Evolutionary conservation across 2,113 vertebrate genomes (phyloP).

Genomic region (human): GRCh38 chr1:46437001-46437500

Average conservation of each 20-base stretch:
- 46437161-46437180: background rate
- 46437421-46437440: slow-evolving; percentile 79
- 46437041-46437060: background rate
- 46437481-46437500: slow-evolving; percentile 88
- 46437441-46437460: slow-evolving; percentile 85
- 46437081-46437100: background rate
- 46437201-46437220: background rate
- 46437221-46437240: background rate
- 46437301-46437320: background rate
- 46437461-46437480: slow-evolving; percentile 83
- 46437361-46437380: slow-evolving; percentile 73
- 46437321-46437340: background rate
- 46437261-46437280: background rate
- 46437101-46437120: background rate
- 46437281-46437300: background rate
- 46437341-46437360: background rate
- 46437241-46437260: background rate
- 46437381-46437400: slow-evolving; percentile 81
- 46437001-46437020: background rate
- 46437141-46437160: background rate
- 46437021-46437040: background rate
- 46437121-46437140: background rate
- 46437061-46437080: background rate
- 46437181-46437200: background rate
- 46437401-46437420: slow-evolving; percentile 87